These are phyloP conservation scores for Bubo scandiacus DNA, from an alignment of 2,113 vertebrate species.

Conservation along the genomic window DNA sequence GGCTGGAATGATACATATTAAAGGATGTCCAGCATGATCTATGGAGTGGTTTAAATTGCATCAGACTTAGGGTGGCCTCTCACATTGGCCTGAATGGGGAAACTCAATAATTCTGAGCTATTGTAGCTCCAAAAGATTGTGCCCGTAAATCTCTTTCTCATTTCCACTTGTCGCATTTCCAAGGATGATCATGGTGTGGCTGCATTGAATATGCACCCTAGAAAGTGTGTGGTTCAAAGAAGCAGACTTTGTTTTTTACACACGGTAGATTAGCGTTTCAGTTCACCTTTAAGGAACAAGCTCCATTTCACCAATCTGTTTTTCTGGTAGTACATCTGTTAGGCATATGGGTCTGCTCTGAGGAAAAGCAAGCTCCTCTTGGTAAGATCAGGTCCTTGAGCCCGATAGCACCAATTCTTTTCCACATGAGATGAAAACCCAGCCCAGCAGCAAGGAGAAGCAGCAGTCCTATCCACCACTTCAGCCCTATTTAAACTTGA, in stretches of 20 bases:
- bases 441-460: background rate
- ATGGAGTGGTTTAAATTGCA: constrained; percentile 52
- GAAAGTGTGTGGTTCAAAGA: background rate
- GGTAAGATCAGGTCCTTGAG: background rate
- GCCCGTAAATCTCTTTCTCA: constrained; percentile 33
- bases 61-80: constrained; percentile 27
- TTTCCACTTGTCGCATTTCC: fast-evolving
- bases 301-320: background rate
- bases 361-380: background rate
- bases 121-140: background rate
- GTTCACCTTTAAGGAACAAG: constrained; percentile 10
- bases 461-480: background rate
- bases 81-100: background rate
- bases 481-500: background rate
- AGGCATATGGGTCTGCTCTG: background rate
- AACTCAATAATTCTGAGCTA: constrained; percentile 33
- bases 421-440: background rate
- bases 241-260: background rate
- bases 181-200: background rate
- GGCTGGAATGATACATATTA: background rate
- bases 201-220: background rate
- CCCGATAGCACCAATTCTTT: background rate
- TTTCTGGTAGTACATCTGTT: background rate
- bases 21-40: constrained; percentile 42
- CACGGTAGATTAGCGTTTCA: fast-evolving